These are phyloP conservation scores for Petrocephalus microphthalmus DNA, from an alignment of 2,113 vertebrate species.

Conservation along the genomic window DNA sequence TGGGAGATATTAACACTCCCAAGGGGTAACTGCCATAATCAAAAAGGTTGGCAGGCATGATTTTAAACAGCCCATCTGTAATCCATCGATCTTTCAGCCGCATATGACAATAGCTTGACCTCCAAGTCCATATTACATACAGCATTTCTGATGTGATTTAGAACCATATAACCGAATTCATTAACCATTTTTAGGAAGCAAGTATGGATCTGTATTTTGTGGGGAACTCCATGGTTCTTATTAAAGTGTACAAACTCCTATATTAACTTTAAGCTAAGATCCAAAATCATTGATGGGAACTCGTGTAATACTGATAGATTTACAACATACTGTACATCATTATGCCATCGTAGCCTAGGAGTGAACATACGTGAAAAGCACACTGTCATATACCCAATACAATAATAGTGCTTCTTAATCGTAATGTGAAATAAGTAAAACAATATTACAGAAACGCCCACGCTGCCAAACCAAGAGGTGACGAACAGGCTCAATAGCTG, in stretches of 20 bases:
- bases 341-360: background rate
- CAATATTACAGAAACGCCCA: background rate
- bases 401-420: background rate
- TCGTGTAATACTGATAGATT: background rate
- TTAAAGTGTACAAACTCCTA: background rate
- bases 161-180: background rate
- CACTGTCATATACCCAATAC: background rate
- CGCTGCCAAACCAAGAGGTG: background rate
- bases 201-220: background rate
- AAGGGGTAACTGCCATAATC: background rate
- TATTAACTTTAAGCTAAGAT: background rate
- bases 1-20: too few species aligned
- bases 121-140: background rate
- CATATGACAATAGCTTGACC: background rate
- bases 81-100: background rate
- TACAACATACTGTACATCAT: background rate
- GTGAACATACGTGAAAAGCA: background rate
- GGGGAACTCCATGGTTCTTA: background rate
- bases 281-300: background rate
- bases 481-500: background rate
- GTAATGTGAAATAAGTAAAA: background rate
- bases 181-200: background rate
- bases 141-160: background rate
- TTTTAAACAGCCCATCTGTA: background rate
- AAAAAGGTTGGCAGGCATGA: background rate